Evolutionary conservation across 1,140 invertebrate genomes (phyloP).

Genomic region (Bombyx mandarina): DNA sequence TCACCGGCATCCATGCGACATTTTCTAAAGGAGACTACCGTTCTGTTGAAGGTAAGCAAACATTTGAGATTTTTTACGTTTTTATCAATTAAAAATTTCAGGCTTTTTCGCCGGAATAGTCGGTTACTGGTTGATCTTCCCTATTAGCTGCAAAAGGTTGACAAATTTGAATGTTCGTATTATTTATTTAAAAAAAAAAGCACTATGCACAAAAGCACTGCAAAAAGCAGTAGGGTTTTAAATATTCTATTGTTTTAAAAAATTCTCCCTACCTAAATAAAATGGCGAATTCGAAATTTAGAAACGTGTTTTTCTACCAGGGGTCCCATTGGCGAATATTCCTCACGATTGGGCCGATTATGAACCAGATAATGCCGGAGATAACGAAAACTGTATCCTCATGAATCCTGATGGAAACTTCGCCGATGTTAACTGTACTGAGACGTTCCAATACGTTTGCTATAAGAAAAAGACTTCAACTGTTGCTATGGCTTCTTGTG

Average conservation of each 20-base stretch:
- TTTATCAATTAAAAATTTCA: no score
- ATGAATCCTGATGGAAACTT: conserved; percentile 4
- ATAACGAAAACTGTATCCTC: conserved; percentile 1
- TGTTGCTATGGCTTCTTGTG: background rate
- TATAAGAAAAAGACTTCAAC: background rate
- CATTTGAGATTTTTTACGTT: no score
- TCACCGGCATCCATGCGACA: background rate
- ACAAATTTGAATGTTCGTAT: no score
- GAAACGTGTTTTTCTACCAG: background rate
- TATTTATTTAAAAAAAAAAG: no score
- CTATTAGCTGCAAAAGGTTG: no score
- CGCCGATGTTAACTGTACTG: conserved; percentile 1
- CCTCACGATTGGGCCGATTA: background rate
- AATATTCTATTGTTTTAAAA: no score
- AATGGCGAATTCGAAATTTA: no score
- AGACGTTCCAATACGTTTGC: conserved; percentile 4
- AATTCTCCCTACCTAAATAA: no score
- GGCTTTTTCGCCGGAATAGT: no score
- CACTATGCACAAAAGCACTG: no score
- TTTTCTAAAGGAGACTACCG: background rate
- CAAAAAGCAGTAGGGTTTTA: no score
- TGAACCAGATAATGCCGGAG: background rate
- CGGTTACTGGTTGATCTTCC: no score
- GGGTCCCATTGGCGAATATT: background rate
- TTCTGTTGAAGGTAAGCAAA: background rate